Conservation (phyloP, 1,140 invertebrate species). For the Bilobella aurantiaca region DNA sequence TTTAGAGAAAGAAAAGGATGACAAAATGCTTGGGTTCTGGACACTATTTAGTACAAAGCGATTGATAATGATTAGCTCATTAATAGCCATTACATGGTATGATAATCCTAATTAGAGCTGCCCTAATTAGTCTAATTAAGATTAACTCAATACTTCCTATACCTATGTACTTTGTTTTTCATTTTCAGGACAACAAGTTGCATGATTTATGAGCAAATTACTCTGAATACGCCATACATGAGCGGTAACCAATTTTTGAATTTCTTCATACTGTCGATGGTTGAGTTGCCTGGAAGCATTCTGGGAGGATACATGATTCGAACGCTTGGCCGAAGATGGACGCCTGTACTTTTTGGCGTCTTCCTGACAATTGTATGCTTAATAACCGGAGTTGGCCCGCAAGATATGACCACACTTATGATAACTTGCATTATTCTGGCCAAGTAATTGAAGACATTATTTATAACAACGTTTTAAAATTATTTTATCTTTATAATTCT, state of each 20-base stretch:
- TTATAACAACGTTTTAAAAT: not conserved
- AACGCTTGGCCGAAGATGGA: constrained; percentile 20
- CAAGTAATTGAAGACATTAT: constrained; percentile 11
- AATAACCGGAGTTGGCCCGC: not conserved
- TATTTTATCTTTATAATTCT: constrained; percentile 3
- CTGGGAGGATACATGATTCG: constrained; percentile 8
- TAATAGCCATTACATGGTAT: constrained; percentile 23
- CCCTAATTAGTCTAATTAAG: no score
- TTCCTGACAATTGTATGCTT: constrained; percentile 4
- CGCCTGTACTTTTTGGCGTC: constrained; percentile 22
- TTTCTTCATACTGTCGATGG: constrained; percentile 51
- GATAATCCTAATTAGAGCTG: no score
- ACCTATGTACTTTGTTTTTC: not conserved
- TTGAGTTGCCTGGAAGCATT: constrained; percentile 48
- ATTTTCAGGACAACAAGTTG: constrained; percentile 46
- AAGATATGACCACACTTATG: not conserved
- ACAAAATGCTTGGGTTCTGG: constrained; percentile 19
- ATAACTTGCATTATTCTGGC: constrained; percentile 1
- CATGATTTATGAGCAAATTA: constrained; percentile 50
- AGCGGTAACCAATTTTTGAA: constrained; percentile 57
- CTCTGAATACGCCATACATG: constrained; percentile 51
- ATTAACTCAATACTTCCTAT: no score
- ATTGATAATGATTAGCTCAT: constrained; percentile 19
- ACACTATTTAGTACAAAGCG: constrained; percentile 21
- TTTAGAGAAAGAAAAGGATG: constrained; percentile 3